Evolutionary conservation across 2,797 vertebrate species (phyloP).

Genomic region (Amblyraja radiata): DNA sequence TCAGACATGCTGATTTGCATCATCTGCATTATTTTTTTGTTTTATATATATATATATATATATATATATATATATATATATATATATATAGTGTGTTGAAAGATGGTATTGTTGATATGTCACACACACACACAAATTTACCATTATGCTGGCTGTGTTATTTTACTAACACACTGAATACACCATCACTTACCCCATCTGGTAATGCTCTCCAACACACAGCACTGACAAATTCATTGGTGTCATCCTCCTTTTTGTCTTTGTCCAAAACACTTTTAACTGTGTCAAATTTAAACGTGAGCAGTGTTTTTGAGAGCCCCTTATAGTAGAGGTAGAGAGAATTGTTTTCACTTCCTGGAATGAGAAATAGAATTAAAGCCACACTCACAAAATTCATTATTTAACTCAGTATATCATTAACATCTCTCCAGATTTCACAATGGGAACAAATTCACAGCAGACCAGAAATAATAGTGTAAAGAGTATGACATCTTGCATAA

Average conservation of each 20-base stretch:
- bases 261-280: slow-evolving; percentile 98
- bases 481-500: neutral
- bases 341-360: slow-evolving; percentile 95
- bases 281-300: slow-evolving; percentile 97
- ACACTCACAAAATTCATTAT: neutral
- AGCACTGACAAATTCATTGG: slow-evolving; percentile 97
- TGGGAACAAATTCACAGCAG: neutral
- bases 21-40: too few relatives aligned
- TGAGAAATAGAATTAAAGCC: neutral
- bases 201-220: slow-evolving; percentile 96
- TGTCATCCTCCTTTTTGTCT: slow-evolving; percentile 96
- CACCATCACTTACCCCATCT: slow-evolving; percentile 76
- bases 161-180: neutral
- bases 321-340: slow-evolving; percentile 98
- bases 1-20: too few relatives aligned
- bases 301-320: slow-evolving; percentile 94
- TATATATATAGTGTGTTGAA: too few relatives aligned
- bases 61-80: too few relatives aligned
- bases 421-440: neutral
- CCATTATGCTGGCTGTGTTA: too few relatives aligned
- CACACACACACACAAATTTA: too few relatives aligned
- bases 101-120: too few relatives aligned
- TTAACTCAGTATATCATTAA: neutral
- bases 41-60: too few relatives aligned
- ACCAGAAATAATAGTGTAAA: neutral